Evolutionary conservation across 2,113 vertebrate species (phyloP), one percentile per base, ranked within the genome.

Genomic region (Hippocampus abdominalis): DNA sequence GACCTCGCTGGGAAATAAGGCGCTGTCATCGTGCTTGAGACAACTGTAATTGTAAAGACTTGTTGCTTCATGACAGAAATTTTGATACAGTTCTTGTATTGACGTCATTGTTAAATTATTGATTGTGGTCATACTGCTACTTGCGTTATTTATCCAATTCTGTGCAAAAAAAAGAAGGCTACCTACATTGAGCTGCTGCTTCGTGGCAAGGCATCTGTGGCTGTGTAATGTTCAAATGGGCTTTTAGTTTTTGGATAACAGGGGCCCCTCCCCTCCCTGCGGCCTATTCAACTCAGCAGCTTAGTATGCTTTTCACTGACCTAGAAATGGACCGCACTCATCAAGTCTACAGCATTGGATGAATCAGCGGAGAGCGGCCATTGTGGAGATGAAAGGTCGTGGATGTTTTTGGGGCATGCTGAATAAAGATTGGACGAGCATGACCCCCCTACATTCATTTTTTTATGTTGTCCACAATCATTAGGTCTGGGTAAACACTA

Each of bases 1-100:
- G 94, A 94, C 39, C 95, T 93, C 0, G 90, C 84, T 0, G 96
- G 96, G 54, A 93, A 91, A 70, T 91, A 92, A 1, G 89, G 91
- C 5, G 92, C 82, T n/a, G 78, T 89, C 96, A 98, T 98, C 7
- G 27, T 60, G 57, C 15, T 60, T 5, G 27, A 23, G 27, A 27
- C 32, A 15, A 32, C 57, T 60, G 57, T 3, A 60, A 60, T 32
- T 32, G 1, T 20, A 29, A 60, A 60, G 3, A 57, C 11, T 15
- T 27, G 57, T 18, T 32, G 6, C 13, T 32, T 60, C 3, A 23
- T 54, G 21, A 9, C 51, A 2, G 8, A n/a, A 2, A n/a, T 53
- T 15, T 53, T 15, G 25, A 60, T 20, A 29, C 57, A 32, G 27
- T 9, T 60, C 15, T 60, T 32, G 23, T 18, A 8, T 32, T 29